phyloP scores from a whole-genome alignment of 2,113 vertebrate species.

The Alexandromys fortis region DNA sequence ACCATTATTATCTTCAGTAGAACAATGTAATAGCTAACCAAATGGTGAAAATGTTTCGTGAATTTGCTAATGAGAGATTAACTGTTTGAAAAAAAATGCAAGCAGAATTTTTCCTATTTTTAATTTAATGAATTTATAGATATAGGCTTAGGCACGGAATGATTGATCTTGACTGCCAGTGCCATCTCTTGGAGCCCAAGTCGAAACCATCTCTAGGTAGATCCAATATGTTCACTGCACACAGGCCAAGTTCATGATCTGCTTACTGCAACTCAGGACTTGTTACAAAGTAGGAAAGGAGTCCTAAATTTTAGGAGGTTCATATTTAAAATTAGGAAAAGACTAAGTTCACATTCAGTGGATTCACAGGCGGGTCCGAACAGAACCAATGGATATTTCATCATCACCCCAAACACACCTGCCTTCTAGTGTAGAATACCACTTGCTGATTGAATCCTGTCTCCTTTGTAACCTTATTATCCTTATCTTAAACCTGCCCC shows the following conservation, averaged over 20 bases:
- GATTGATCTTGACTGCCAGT: not conserved
- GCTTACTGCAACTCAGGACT: not conserved
- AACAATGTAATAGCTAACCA: not conserved
- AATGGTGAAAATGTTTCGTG: not conserved
- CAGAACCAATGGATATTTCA: not conserved
- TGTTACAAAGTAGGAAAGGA: slow-evolving; percentile 37
- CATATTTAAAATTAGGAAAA: slow-evolving; percentile 2
- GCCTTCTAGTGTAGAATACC: not conserved
- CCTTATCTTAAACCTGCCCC: not conserved
- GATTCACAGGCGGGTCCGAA: not conserved
- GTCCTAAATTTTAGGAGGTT: not conserved
- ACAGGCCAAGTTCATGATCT: not conserved
- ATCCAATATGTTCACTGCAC: not conserved
- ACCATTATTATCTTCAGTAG: slow-evolving; percentile 9
- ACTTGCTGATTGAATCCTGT: not conserved
- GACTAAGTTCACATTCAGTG: not conserved
- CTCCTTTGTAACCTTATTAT: not conserved
- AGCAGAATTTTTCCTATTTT: not conserved
- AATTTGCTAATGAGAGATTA: not conserved
- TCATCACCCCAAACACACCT: not conserved
- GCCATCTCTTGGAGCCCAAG: not conserved
- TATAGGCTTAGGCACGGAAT: not conserved
- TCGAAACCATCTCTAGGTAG: not conserved
- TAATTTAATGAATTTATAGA: slow-evolving; percentile 7
- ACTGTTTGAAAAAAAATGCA: not conserved